Conservation (phyloP, 2,797 vertebrate genomes). For the Falco berigora region DNA sequence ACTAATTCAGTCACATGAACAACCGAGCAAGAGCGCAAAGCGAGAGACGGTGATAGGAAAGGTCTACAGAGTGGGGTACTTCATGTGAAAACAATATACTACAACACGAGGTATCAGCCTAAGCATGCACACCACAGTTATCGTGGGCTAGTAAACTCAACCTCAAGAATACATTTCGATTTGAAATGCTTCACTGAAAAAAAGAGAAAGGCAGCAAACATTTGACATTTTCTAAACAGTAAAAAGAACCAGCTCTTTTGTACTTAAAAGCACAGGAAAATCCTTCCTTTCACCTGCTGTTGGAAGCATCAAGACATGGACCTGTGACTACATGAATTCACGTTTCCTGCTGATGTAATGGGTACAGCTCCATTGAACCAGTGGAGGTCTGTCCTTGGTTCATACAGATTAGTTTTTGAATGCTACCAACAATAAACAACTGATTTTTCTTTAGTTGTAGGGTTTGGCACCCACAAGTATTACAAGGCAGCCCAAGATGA, state of each 20-base stretch:
- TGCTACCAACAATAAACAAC: background rate
- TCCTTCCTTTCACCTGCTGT: background rate
- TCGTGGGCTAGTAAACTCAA: background rate
- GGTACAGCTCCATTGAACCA: background rate
- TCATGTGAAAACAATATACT: fast-evolving
- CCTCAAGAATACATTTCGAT: background rate
- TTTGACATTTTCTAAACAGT: background rate
- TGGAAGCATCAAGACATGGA: background rate
- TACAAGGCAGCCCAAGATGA: background rate
- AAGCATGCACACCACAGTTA: background rate
- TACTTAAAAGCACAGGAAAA: background rate
- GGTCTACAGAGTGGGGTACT: background rate
- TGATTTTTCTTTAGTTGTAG: background rate
- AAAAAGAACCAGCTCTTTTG: background rate
- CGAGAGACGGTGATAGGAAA: background rate
- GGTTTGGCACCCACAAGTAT: background rate
- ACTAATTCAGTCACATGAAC: background rate
- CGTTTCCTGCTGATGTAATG: background rate
- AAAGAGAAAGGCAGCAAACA: background rate
- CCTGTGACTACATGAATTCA: background rate
- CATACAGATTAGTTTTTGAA: background rate
- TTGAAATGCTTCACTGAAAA: background rate
- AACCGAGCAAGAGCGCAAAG: background rate
- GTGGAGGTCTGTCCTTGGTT: background rate
- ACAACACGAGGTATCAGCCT: background rate